Evolutionary conservation across 2,888 invertebrate species (phyloP).

Genomic region (Dolichopus griseipennis): DNA sequence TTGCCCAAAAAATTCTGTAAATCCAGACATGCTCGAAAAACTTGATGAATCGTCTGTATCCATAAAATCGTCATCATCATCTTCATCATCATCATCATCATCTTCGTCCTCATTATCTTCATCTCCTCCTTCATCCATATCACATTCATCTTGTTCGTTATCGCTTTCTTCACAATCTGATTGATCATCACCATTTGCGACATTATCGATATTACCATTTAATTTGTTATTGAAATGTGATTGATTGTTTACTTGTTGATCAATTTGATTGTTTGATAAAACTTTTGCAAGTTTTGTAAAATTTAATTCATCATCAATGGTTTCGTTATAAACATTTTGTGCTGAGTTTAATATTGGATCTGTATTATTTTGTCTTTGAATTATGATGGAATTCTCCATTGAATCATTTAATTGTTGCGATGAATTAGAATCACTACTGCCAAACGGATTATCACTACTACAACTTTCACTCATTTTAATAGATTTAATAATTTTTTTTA

Average conservation of each 20-base stretch:
- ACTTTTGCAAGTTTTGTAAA: not conserved
- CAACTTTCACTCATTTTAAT: not conserved
- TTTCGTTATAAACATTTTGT: not conserved
- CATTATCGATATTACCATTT: not conserved
- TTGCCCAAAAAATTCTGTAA: conserved; percentile 56
- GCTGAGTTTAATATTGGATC: not conserved
- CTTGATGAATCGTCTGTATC: conserved; percentile 31
- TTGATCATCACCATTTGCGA: not conserved
- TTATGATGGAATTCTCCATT: conserved; percentile 1
- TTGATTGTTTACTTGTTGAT: not conserved
- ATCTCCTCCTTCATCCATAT: not conserved
- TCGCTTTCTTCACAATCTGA: not conserved
- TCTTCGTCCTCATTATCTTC: conserved; percentile 7
- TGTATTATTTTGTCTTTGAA: not conserved
- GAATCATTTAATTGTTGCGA: conserved; percentile 2
- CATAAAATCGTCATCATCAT: conserved; percentile 8
- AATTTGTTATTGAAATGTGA: not conserved
- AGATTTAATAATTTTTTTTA: not conserved
- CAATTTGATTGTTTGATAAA: not conserved
- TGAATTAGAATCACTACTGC: conserved; percentile 3
- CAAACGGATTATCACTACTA: conserved; percentile 2
- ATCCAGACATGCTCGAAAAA: conserved; percentile 32
- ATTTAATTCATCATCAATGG: not conserved
- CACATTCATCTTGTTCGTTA: not conserved
- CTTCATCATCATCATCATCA: conserved; percentile 16